Evolutionary conservation across 2,888 invertebrate genomes (phyloP), one percentile per base, ranked within the genome.

Genomic region (Pterobdella sp.): DNA sequence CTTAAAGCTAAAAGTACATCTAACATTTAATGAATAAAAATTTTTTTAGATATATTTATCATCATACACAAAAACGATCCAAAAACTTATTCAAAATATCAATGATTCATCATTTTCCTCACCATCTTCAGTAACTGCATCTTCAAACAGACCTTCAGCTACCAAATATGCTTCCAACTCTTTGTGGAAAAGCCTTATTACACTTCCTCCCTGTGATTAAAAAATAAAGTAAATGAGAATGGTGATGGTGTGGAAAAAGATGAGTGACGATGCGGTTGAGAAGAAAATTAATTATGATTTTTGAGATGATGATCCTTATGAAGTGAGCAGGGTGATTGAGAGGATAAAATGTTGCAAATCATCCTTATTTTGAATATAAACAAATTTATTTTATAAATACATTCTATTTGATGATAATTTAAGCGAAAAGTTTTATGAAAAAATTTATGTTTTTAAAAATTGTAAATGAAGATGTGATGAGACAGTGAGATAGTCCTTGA

Each of bases 141-240:
- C 82, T 52, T 82, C 81, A 78, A 82, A 83, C 42, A 83, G 76
- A 10, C 83, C 83, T 76, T 84, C 84, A 1, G 83, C 83, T 34
- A 83, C 82, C 70, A 84, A 76, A 72, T 84, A 84, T 0, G 84
- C 84, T 74, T 84, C 84, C 63, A 83, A 77, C 74, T 84, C 84
- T 75, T 83, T 83, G 77, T 84, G 84, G 74, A 83, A 84, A 56
- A 84, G 75, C 32, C 83, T 77, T 14, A 84, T 82, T 18, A 82
- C 80, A 69, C 79, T 79, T 7, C 83, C 83, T 18, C 83, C 83
- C 84, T 84, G 36, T 42, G 49, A 22, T 14, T 7, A 42, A 22
- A 22, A 22, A 22, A 22, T 42, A 42, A 22, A 42, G 49, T 42
- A 22, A 22, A 42, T 42, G 7, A 42, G 7, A 22, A 42, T 14